Conservation (phyloP, 2,888 invertebrate species). For the Drosophila aldrichi region DNA sequence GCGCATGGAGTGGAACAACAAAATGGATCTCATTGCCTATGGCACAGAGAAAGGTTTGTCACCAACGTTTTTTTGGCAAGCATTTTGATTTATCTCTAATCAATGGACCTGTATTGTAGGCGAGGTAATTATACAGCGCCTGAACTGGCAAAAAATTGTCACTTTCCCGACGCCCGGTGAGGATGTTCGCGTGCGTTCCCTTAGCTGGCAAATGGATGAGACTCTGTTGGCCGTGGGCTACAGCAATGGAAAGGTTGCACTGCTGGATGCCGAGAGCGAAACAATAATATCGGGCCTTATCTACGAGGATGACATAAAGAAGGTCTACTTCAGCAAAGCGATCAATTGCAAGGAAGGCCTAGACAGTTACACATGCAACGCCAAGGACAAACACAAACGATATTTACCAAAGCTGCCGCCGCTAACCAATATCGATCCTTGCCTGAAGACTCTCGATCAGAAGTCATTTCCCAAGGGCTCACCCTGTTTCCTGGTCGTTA, state of each 20-base stretch:
- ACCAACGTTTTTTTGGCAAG: neutral
- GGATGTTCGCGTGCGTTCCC: constrained; percentile 89
- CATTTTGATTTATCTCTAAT: neutral
- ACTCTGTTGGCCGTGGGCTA: constrained; percentile 90
- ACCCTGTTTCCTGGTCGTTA: constrained; percentile 92
- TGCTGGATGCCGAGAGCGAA: constrained; percentile 95
- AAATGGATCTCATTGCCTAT: constrained; percentile 96
- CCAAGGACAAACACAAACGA: constrained; percentile 68
- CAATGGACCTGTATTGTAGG: constrained; percentile 86
- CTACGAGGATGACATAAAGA: constrained; percentile 89
- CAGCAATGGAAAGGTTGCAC: constrained; percentile 89
- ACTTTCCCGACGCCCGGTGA: constrained; percentile 91
- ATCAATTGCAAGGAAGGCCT: constrained; percentile 72
- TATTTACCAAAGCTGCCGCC: constrained; percentile 87
- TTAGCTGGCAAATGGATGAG: constrained; percentile 98
- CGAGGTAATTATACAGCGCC: constrained; percentile 93
- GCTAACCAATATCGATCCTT: constrained; percentile 86
- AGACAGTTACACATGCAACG: constrained; percentile 62
- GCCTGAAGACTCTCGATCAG: constrained; percentile 86
- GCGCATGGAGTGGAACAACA: constrained; percentile 96
- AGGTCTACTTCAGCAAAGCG: constrained; percentile 89
- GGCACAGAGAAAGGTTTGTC: constrained; percentile 92
- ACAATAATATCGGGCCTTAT: constrained; percentile 89
- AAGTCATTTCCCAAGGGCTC: constrained; percentile 88
- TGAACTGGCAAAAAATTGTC: constrained; percentile 98